Evolutionary conservation across 2,797 vertebrate species (phyloP), one percentile per base, ranked within the genome.

Genomic region (Tokudaia tokunoshimensis): DNA sequence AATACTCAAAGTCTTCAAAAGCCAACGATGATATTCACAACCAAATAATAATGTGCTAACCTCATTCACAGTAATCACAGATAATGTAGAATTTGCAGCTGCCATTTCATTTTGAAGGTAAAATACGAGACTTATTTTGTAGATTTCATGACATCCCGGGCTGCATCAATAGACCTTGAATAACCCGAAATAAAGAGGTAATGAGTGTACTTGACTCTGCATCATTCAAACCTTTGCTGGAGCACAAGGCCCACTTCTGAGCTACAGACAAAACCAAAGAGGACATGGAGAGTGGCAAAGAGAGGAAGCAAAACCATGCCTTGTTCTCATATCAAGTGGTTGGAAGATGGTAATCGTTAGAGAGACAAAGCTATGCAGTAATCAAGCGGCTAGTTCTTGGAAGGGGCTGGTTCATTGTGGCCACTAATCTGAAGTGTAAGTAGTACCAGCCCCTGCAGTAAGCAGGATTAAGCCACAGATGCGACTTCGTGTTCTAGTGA

Each of bases 1-100:
- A 91, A 74, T 59, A 55, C 37, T 34, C 15, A 2, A 41, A 83
- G 41, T n/a, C n/a, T 70, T 75, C 65, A 74, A 57, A 96, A 94
- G 91, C 82, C 47, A 93, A 78, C 4, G 57, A 59, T 85, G 92
- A 92, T 94, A 83, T 83, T 96, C 85, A 94, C 65, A 94, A 85
- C 80, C 80, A 96, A 87, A 87, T 89, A 89, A 67, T 94, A 94
- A 44, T 63, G 78, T 75, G 26, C 84, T 91, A 92, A 89, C 76
- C 74, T 94, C 57, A 76, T 95, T 97, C 91, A 81, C 59, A 57
- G 89, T 94, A 74, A 96, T 94, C 91, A 96, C 80, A 80, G 86
- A n/a, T 80, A 91, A 95, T 91, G 85, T 57, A n/a, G 12, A 65
- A 92, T 89, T 96, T 96, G 59, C 91, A 83, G 85, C 75, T 94